These are phyloP conservation scores for Stylophora pistillata DNA, from an alignment of 64 coral and sea anemone genomes.

Conservation along the genomic window DNA sequence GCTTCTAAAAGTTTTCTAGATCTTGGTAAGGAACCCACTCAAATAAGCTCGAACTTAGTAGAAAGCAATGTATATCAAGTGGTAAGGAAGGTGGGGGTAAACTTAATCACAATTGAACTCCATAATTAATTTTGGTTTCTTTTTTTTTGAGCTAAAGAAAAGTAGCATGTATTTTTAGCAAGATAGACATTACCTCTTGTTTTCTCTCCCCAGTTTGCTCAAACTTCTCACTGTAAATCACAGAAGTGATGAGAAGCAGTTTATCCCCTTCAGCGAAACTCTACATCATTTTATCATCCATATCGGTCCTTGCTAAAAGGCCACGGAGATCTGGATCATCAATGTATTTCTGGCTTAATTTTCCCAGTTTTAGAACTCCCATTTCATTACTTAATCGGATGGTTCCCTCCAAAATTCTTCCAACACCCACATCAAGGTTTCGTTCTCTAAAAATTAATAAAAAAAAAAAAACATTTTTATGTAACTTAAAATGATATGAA, in stretches of 20 bases:
- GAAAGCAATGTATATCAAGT: too few species aligned
- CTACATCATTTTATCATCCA: background rate
- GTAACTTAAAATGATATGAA: too few species aligned
- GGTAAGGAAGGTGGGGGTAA: too few species aligned
- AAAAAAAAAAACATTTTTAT: too few species aligned
- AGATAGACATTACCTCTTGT: background rate
- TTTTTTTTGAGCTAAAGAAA: background rate
- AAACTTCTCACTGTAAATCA: slow-evolving; percentile 11
- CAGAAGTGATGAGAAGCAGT: slow-evolving; percentile 2
- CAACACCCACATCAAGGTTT: background rate
- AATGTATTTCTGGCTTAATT: background rate
- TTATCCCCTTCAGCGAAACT: background rate
- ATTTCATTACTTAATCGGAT: background rate
- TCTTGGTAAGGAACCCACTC: too few species aligned
- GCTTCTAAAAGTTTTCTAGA: too few species aligned
- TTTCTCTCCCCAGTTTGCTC: background rate
- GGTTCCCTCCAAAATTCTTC: background rate
- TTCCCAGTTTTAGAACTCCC: slow-evolving; percentile 5
- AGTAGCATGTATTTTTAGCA: too few species aligned
- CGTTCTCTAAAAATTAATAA: background rate
- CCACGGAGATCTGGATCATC: background rate
- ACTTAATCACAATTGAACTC: background rate
- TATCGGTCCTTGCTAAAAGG: background rate
- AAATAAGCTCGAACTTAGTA: too few species aligned
- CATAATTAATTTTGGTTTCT: background rate